Evolutionary conservation across 2,888 invertebrate species (phyloP).

Genomic region (Calephelis perditalis): DNA sequence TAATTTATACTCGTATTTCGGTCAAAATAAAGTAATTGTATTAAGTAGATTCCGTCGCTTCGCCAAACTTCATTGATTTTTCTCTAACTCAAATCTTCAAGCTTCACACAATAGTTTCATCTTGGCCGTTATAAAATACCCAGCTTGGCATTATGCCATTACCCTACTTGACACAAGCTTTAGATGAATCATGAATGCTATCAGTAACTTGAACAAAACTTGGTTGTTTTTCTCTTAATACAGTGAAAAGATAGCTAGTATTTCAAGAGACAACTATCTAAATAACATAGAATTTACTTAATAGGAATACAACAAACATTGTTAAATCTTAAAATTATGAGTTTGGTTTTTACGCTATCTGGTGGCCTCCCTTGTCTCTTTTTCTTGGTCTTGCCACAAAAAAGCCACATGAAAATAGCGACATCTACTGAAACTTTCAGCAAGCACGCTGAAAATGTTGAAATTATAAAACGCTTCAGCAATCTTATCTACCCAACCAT

Average conservation of each 20-base stretch:
- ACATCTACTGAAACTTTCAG: background rate
- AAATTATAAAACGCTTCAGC: no score
- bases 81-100: slow-evolving; percentile 46
- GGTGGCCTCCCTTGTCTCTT: background rate
- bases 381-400: background rate
- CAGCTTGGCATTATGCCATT: slow-evolving; percentile 25
- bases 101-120: slow-evolving; percentile 36
- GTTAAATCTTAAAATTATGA: no score
- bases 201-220: background rate
- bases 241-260: background rate
- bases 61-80: slow-evolving; percentile 68
- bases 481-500: no score
- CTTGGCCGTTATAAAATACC: slow-evolving; percentile 21
- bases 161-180: slow-evolving; percentile 15
- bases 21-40: slow-evolving; percentile 33
- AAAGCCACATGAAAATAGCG: background rate
- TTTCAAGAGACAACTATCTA: no score
- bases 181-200: background rate
- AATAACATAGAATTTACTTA: no score
- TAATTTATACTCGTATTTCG: no score
- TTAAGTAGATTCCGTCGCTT: slow-evolving; percentile 33
- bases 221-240: background rate
- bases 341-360: background rate
- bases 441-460: background rate
- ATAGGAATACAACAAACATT: no score